Percentiles rank a stretch among this genome's conserved stretches.
Conservation (phyloP, 2,888 invertebrate genomes). For the Hirtodrosophila cameraria region DNA sequence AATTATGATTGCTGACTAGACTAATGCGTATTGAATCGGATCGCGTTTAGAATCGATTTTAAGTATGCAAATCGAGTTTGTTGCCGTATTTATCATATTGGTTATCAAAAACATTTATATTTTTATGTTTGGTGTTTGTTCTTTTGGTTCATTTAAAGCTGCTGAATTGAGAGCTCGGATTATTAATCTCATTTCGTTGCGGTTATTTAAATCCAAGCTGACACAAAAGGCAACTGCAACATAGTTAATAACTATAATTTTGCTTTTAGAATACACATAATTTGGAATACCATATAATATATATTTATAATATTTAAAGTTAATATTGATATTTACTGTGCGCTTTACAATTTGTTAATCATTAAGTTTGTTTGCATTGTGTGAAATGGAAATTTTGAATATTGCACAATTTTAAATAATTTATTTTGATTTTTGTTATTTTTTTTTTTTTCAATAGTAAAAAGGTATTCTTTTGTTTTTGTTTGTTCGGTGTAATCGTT, state of each 20-base stretch:
- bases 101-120: slow-evolving; percentile 23
- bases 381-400: slow-evolving; percentile 39
- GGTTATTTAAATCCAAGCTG: slow-evolving; percentile 17
- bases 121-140: slow-evolving; percentile 56
- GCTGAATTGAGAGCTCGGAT: slow-evolving; percentile 24
- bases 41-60: slow-evolving; percentile 62
- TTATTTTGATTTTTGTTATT: slow-evolving; percentile 31
- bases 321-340: slow-evolving; percentile 54
- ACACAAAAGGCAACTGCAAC: slow-evolving; percentile 45
- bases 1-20: slow-evolving; percentile 75
- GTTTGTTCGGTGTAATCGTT: slow-evolving; percentile 61
- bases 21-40: slow-evolving; percentile 65
- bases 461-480: slow-evolving; percentile 8
- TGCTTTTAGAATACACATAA: slow-evolving; percentile 58
- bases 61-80: slow-evolving; percentile 48
- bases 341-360: slow-evolving; percentile 60
- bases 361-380: slow-evolving; percentile 15
- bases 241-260: slow-evolving; percentile 37
- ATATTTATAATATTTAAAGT: slow-evolving; percentile 20
- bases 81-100: slow-evolving; percentile 7
- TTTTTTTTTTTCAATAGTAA: slow-evolving; percentile 54
- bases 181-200: slow-evolving; percentile 9
- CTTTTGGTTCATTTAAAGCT: slow-evolving; percentile 45
- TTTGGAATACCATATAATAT: slow-evolving; percentile 42
- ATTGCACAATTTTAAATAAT: slow-evolving; percentile 48